A percentile compares a stretch with the other conserved stretches of the same genome.
phyloP scores from a whole-genome alignment of 2,113 vertebrate species.

The Solenodon paradoxus region DNA sequence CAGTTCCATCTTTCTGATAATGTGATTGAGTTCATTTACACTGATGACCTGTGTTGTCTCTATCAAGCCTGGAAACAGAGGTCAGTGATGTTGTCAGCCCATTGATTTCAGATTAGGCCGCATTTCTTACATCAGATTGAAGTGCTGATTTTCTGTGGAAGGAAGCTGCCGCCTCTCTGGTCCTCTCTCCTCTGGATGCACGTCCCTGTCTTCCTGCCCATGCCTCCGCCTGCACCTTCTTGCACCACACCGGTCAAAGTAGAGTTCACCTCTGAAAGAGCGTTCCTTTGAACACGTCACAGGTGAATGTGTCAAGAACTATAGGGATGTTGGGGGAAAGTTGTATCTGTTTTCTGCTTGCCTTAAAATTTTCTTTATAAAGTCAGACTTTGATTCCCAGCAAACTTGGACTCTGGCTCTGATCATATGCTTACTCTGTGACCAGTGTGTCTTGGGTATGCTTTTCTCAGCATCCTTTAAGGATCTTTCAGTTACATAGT shows the following conservation, averaged over 20 bases:
- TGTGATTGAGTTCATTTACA: fast-evolving
- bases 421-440: background rate
- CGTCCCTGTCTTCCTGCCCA: background rate
- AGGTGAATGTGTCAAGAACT: too few relatives aligned
- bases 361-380: background rate
- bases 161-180: background rate
- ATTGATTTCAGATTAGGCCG: background rate
- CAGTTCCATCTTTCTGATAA: too few relatives aligned
- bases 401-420: background rate
- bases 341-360: background rate
- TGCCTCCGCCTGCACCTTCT: background rate
- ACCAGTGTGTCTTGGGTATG: background rate
- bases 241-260: background rate
- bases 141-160: background rate
- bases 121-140: background rate
- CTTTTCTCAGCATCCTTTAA: background rate
- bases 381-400: background rate
- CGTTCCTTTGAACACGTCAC: too few relatives aligned
- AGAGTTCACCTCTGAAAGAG: too few relatives aligned
- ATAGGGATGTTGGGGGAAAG: fast-evolving
- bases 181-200: background rate
- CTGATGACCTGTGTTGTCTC: background rate
- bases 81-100: fast-evolving
- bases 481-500: background rate
- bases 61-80: background rate